phyloP scores from a whole-genome alignment of 2,113 vertebrate genomes.

The Apus apus region DNA sequence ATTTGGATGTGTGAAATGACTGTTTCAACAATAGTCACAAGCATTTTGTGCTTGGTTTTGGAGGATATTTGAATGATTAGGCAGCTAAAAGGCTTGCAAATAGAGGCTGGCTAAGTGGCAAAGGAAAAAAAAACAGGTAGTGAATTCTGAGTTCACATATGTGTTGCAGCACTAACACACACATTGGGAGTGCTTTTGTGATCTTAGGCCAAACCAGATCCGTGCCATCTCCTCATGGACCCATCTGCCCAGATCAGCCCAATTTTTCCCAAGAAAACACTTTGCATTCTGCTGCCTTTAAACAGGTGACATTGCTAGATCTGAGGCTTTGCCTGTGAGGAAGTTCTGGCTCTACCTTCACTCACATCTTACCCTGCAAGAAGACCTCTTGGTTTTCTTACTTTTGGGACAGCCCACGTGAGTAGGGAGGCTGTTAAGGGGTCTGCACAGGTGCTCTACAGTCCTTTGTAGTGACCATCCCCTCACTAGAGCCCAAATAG shows the following conservation, averaged over 20 bases:
- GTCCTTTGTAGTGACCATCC: not conserved
- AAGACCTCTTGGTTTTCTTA: not conserved
- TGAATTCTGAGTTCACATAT: not conserved
- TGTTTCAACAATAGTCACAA: not conserved
- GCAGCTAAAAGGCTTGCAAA: not conserved
- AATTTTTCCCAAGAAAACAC: not conserved
- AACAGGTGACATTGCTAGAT: not conserved
- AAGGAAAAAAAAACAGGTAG: not conserved
- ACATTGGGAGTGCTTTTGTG: not conserved
- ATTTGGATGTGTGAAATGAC: not conserved
- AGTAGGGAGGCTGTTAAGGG: not conserved
- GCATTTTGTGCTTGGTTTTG: not conserved
- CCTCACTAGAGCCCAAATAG: not conserved
- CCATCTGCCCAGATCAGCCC: not conserved
- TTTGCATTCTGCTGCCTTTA: not conserved
- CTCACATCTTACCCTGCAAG: not conserved
- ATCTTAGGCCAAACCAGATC: not conserved
- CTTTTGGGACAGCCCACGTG: not conserved
- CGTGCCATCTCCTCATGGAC: not conserved
- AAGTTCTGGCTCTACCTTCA: not conserved
- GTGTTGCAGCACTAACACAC: accelerated
- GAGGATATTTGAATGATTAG: not conserved
- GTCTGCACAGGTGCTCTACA: not conserved
- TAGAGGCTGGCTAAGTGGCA: not conserved
- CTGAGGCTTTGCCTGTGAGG: not conserved